phyloP scores from a whole-genome alignment of 2,797 vertebrate genomes.

The Malurus splendens region DNA sequence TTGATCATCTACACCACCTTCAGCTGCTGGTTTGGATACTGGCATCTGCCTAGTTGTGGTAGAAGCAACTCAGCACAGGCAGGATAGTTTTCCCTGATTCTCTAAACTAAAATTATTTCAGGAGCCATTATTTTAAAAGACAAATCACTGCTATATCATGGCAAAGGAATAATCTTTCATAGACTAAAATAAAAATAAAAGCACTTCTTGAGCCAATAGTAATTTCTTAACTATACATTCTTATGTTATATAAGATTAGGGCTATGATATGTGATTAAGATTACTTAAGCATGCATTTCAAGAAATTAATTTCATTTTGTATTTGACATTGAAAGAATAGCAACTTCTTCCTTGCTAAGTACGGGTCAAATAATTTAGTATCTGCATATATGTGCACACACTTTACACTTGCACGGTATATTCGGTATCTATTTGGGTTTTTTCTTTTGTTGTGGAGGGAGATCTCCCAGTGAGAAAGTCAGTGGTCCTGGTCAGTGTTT shows the following conservation, averaged over 20 bases:
- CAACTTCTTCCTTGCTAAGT: background rate
- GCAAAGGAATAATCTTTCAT: background rate
- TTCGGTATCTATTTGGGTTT: background rate
- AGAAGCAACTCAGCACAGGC: background rate
- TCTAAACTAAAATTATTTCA: background rate
- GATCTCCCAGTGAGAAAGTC: background rate
- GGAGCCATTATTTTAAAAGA: background rate
- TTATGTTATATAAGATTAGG: background rate
- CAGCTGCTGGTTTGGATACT: background rate
- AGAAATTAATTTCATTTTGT: background rate
- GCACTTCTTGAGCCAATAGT: accelerated
- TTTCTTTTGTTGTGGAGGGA: background rate
- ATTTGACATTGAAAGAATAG: background rate
- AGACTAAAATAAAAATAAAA: background rate
- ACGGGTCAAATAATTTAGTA: background rate
- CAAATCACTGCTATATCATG: background rate
- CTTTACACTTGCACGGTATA: background rate
- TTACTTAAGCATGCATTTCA: background rate
- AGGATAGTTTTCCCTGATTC: background rate
- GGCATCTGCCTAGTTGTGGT: background rate
- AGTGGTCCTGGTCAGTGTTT: background rate
- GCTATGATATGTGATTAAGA: background rate
- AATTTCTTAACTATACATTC: background rate
- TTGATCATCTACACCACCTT: background rate
- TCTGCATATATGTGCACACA: background rate